These are phyloP conservation scores for Thera britannica DNA, from an alignment of 2,888 invertebrate species.

Conservation along the genomic window DNA sequence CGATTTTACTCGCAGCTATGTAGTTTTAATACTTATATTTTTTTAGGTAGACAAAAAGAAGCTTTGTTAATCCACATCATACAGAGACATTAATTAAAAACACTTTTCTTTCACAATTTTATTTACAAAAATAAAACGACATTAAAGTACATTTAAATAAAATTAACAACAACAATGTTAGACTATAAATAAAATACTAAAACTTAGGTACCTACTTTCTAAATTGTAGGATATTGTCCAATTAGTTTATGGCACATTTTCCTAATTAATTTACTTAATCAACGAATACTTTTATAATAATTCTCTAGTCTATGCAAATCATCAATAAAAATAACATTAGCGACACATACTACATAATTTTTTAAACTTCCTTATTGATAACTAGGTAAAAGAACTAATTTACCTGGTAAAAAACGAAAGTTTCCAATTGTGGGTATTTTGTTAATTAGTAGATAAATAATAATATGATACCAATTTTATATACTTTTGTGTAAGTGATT, in stretches of 20 bases:
- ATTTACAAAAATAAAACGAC: constrained; percentile 56
- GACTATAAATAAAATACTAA: constrained; percentile 12
- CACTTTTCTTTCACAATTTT: constrained; percentile 38
- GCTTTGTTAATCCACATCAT: background rate
- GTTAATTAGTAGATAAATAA: too few species aligned
- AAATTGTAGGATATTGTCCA: constrained; percentile 13
- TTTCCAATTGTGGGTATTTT: too few species aligned
- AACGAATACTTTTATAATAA: background rate
- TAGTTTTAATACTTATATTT: too few species aligned
- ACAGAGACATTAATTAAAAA: background rate
- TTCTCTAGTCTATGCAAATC: background rate
- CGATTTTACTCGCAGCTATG: too few species aligned
- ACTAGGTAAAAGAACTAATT: too few species aligned
- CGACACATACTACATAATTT: too few species aligned
- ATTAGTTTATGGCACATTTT: constrained; percentile 22
- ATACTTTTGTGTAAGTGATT: too few species aligned
- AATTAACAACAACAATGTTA: constrained; percentile 54
- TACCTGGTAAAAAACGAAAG: too few species aligned
- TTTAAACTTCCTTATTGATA: too few species aligned
- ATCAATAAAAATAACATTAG: too few species aligned
- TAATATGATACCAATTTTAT: too few species aligned
- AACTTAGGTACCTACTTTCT: constrained; percentile 5
- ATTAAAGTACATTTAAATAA: constrained; percentile 48
- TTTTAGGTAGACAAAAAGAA: too few species aligned
- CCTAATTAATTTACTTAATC: constrained; percentile 7